Percentiles rank a stretch among this genome's conserved stretches.
phyloP scores from a whole-genome alignment of 2,888 invertebrate species.

The Dryobota labecula region DNA sequence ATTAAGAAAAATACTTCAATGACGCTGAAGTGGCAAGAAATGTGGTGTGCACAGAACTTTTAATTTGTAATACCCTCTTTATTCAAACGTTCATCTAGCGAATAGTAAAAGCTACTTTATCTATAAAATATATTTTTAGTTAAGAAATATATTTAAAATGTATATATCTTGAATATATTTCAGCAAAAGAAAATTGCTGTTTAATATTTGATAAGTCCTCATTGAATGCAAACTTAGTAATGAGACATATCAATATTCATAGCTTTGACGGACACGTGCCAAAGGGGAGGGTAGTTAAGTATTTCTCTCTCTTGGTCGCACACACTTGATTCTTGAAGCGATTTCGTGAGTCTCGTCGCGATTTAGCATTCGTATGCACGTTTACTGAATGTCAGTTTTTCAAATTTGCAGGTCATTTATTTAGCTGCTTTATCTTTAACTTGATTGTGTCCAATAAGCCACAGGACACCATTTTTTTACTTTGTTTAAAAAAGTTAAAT shows the following conservation, averaged over 20 bases:
- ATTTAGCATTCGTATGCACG: conserved; percentile 45
- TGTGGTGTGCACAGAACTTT: not conserved
- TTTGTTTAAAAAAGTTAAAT: not conserved
- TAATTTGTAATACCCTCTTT: not conserved
- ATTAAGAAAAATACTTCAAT: not conserved
- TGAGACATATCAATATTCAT: conserved; percentile 81
- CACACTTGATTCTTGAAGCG: conserved; percentile 42
- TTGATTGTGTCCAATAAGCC: not conserved
- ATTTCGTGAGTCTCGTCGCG: conserved; percentile 22
- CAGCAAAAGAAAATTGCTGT: conserved; percentile 23
- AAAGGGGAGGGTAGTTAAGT: conserved; percentile 65
- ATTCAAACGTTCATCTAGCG: no score
- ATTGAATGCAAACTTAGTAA: conserved; percentile 65
- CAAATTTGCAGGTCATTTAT: not conserved
- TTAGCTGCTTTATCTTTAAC: conserved; percentile 1
- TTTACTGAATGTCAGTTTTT: conserved; percentile 27
- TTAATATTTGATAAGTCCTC: conserved; percentile 43
- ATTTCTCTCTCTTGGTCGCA: conserved; percentile 29
- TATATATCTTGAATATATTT: not conserved
- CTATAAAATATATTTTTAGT: no score
- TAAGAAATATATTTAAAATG: no score
- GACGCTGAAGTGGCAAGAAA: not conserved
- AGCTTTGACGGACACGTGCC: conserved; percentile 76
- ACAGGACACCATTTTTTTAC: not conserved
- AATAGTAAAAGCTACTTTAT: no score